Evolutionary conservation across 2,888 invertebrate genomes (phyloP).

Genomic region (Cryptocheilus praepositus): DNA sequence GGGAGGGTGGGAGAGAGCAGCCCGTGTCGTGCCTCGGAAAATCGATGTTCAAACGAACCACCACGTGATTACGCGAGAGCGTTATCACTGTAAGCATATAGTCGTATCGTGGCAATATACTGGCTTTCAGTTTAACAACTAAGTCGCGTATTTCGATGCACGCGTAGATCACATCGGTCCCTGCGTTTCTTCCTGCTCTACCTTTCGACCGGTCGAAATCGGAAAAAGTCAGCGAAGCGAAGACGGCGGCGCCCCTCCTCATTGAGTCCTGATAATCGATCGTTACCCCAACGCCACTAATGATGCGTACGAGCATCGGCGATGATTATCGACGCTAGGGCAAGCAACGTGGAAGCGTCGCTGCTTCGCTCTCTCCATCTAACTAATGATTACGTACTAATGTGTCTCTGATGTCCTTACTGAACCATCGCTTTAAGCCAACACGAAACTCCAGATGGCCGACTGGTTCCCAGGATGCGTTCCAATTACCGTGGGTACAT

Average conservation of each 20-base stretch:
- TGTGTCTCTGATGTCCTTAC: neutral
- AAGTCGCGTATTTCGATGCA: too few relatives aligned
- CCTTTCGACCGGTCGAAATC: too few relatives aligned
- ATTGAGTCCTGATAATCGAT: conserved; percentile 31
- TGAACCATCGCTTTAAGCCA: conserved; percentile 1
- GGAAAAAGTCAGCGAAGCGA: neutral
- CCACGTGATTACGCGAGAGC: conserved; percentile 63
- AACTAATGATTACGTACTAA: conserved; percentile 7
- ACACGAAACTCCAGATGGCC: neutral
- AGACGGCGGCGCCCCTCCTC: conserved; percentile 29
- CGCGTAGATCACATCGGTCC: neutral
- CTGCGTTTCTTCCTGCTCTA: neutral
- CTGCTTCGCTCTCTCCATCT: conserved; percentile 14
- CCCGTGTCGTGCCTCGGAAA: conserved; percentile 57
- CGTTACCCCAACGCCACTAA: conserved; percentile 28
- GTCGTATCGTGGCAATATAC: neutral
- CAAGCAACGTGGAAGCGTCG: conserved; percentile 9
- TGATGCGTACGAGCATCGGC: conserved; percentile 33
- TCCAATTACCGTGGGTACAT: neutral
- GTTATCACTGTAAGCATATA: conserved; percentile 52
- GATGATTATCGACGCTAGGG: conserved; percentile 17
- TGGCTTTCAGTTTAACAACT: too few relatives aligned
- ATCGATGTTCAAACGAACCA: conserved; percentile 66
- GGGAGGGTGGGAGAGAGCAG: conserved; percentile 17
- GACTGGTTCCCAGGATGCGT: neutral